Conservation (phyloP, 2,888 invertebrate genomes). For the Himalopsyche kuldschensis region DNA sequence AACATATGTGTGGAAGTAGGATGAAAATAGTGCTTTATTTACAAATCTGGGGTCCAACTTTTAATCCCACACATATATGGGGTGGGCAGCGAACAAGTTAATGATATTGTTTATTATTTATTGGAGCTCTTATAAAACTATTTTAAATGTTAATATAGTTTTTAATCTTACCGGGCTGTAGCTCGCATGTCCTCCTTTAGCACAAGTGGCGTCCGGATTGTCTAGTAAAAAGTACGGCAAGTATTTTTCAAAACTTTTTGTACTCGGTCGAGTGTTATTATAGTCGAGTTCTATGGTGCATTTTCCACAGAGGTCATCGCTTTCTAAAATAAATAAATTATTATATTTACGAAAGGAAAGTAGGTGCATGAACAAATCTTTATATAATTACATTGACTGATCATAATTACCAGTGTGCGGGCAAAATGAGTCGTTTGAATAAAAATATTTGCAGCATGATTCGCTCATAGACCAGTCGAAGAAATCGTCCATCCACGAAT, state of each 20-base stretch:
- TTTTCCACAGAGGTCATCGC: constrained; percentile 47
- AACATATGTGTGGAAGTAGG: no score
- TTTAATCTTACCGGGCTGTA: constrained; percentile 62
- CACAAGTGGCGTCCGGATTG: constrained; percentile 68
- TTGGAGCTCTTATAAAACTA: background rate
- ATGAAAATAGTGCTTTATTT: no score
- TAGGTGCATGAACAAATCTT: background rate
- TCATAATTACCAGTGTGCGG: constrained; percentile 53
- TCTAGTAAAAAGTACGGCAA: constrained; percentile 74
- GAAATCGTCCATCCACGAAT: constrained; percentile 94
- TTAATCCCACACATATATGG: no score
- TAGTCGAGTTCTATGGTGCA: constrained; percentile 57
- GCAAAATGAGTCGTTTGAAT: constrained; percentile 67
- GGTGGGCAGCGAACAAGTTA: no score
- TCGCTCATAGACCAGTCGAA: constrained; percentile 77
- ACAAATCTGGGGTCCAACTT: no score
- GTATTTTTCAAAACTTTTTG: constrained; percentile 65
- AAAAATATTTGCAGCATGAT: constrained; percentile 69
- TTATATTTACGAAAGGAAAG: background rate
- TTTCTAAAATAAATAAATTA: constrained; percentile 10
- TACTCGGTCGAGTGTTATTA: constrained; percentile 60
- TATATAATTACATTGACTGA: background rate
- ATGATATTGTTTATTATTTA: background rate
- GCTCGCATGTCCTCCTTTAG: constrained; percentile 77
- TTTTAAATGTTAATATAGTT: background rate